Conservation (phyloP, 2,797 vertebrate species). For the Trachops cirrhosus region DNA sequence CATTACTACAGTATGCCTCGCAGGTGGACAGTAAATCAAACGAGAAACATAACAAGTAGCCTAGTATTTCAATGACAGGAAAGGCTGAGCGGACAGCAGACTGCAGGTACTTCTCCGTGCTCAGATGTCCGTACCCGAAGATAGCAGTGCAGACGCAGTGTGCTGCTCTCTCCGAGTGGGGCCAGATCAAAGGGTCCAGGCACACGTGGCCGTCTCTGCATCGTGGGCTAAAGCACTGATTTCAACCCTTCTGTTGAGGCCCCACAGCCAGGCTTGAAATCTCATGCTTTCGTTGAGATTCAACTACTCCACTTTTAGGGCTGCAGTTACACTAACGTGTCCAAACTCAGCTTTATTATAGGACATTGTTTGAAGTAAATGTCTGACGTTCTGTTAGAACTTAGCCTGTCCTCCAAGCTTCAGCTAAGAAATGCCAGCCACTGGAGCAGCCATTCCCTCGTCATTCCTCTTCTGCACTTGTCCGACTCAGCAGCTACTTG, state of each 20-base stretch:
- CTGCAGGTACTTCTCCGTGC: background rate
- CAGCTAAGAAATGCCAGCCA: background rate
- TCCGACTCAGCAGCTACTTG: slow-evolving; percentile 4
- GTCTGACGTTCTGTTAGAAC: background rate
- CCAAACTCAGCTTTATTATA: background rate
- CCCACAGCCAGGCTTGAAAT: background rate
- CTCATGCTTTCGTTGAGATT: background rate
- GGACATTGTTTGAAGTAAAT: background rate
- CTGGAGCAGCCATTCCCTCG: background rate
- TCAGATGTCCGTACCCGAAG: background rate
- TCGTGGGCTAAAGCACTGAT: background rate
- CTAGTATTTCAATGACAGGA: background rate
- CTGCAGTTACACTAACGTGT: background rate
- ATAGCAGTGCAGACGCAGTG: background rate
- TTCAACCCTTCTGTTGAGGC: background rate
- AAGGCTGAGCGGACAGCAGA: background rate
- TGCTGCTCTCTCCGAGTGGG: background rate
- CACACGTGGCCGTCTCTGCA: background rate
- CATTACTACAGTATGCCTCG: background rate
- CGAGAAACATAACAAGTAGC: background rate
- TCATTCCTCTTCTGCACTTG: background rate
- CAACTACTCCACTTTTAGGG: background rate
- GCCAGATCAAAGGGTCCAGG: background rate
- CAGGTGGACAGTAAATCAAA: background rate
- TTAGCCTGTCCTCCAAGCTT: background rate